phyloP scores from a whole-genome alignment of 2,888 invertebrate genomes.

The Neoitamus cyanurus region DNA sequence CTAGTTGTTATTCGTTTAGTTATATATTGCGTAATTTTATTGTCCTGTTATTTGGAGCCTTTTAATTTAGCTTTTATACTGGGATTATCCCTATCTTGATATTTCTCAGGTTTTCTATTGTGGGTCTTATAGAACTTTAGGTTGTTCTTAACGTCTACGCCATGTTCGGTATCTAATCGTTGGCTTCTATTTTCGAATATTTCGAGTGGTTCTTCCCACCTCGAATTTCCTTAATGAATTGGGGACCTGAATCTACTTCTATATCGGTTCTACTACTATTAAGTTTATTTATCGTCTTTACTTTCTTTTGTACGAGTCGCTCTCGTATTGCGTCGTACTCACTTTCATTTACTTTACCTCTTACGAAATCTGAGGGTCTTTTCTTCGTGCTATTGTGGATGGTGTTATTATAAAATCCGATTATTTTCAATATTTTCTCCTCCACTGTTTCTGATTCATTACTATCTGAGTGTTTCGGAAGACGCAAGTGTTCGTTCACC shows the following conservation, averaged over 20 bases:
- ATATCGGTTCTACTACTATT: too few species aligned
- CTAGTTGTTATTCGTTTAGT: neutral
- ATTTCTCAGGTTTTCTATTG: neutral
- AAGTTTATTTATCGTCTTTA: too few species aligned
- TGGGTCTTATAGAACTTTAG: neutral
- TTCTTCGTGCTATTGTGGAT: conserved; percentile 27
- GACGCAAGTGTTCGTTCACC: too few species aligned
- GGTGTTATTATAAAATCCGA: neutral
- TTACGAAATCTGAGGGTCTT: conserved; percentile 32
- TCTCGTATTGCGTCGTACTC: neutral
- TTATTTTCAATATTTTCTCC: neutral
- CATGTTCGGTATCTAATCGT: neutral
- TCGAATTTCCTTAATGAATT: too few species aligned
- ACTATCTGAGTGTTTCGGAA: too few species aligned
- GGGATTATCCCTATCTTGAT: neutral
- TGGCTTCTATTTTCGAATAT: too few species aligned
- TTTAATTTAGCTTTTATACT: too few species aligned
- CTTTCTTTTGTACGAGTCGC: too few species aligned
- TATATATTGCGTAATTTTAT: too few species aligned
- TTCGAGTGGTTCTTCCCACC: too few species aligned
- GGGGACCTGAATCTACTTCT: neutral
- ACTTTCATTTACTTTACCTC: neutral
- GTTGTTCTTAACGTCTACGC: neutral
- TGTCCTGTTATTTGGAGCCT: too few species aligned
- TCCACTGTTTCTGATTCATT: too few species aligned